These are phyloP conservation scores for Saguinus imperator DNA, from an alignment of 2,113 vertebrate species.

Conservation along the genomic window DNA sequence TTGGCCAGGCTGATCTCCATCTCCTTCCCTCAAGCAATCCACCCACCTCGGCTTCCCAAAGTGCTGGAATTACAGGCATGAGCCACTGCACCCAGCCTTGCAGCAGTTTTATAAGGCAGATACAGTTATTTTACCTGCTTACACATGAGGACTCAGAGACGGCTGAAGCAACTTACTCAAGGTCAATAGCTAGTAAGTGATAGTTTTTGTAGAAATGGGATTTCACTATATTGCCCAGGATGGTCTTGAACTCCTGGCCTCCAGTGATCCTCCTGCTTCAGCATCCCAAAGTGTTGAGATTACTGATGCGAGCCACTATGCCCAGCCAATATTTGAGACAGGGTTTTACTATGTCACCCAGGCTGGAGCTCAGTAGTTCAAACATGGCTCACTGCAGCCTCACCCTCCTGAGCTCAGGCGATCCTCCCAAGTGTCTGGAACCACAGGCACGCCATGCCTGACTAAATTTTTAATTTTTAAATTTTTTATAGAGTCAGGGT, in stretches of 20 bases:
- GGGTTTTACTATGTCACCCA: too few relatives aligned
- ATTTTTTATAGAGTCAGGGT: too few relatives aligned
- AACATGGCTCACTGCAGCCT: too few relatives aligned
- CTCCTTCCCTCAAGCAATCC: not conserved
- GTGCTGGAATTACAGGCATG: not conserved
- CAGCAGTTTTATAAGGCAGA: not conserved
- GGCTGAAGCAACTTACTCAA: not conserved
- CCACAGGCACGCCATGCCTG: too few relatives aligned
- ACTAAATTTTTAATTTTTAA: too few relatives aligned
- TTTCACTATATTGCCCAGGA: not conserved
- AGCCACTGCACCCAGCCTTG: not conserved
- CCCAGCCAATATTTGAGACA: too few relatives aligned
- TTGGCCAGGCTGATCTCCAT: not conserved
- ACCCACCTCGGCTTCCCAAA: not conserved
- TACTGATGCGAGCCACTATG: too few relatives aligned
- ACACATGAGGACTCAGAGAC: not conserved
- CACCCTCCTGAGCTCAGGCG: too few relatives aligned
- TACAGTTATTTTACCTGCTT: not conserved
- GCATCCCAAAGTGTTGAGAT: not conserved
- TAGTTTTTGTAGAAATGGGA: too few relatives aligned
- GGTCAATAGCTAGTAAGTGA: not conserved
- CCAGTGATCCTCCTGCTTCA: not conserved
- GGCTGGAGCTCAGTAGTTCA: too few relatives aligned
- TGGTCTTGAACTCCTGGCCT: not conserved
- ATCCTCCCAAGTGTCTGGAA: too few relatives aligned